Evolutionary conservation across 1,140 invertebrate genomes (phyloP).

Genomic region (Cydia strobilella): DNA sequence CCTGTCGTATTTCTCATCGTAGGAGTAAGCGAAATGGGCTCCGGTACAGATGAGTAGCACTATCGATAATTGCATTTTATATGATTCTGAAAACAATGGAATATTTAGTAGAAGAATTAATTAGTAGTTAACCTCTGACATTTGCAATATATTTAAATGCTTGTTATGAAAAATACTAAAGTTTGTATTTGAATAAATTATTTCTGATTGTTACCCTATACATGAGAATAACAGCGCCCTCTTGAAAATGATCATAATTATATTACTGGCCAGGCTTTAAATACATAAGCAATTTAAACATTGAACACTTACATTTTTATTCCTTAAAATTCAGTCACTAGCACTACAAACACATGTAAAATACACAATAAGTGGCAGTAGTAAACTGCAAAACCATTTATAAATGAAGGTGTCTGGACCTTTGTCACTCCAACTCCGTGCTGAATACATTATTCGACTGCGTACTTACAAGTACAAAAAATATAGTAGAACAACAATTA

Average conservation of each 20-base stretch:
- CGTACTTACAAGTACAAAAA: neutral
- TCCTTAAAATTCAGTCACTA: neutral
- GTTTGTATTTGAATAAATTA: too few species aligned
- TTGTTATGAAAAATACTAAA: neutral
- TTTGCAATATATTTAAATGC: neutral
- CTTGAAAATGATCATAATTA: too few species aligned
- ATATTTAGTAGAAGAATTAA: too few species aligned
- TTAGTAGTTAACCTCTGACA: neutral
- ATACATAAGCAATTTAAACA: too few species aligned
- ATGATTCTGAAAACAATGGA: constrained; percentile 1
- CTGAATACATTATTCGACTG: neutral
- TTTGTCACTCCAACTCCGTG: neutral
- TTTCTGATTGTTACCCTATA: too few species aligned
- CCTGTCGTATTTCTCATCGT: constrained; percentile 27
- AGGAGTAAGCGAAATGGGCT: neutral
- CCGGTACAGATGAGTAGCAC: constrained; percentile 1
- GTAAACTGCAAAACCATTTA: neutral
- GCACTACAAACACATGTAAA: neutral
- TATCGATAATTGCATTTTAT: constrained; percentile 1
- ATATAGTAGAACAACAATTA: neutral
- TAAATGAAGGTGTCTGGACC: neutral
- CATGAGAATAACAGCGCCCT: too few species aligned
- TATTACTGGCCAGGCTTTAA: too few species aligned
- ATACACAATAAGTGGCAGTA: constrained; percentile 6
- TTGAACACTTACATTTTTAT: neutral